Evolutionary conservation across 2,113 vertebrate genomes (phyloP), one percentile per base, ranked within the genome.

Genomic region (Scytalopus superciliaris): DNA sequence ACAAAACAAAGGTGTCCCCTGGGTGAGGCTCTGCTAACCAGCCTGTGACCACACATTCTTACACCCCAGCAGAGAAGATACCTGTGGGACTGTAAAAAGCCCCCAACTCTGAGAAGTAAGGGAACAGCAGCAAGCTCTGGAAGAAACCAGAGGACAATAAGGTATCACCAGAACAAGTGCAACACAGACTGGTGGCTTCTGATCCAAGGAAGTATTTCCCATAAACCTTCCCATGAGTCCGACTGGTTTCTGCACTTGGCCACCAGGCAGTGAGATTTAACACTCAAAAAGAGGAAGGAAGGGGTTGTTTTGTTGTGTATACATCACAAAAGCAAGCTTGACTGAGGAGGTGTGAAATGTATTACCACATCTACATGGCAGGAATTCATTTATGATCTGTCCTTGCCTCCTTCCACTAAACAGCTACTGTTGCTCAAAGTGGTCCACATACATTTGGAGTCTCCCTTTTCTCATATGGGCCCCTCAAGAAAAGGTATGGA

Each of bases 41-140:
- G 28, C 8, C 27, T 39, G n/a, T 31, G 31, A 45, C 21, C 9
- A 23, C 30, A 37, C 19, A 5, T 0, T 1, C 5, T 13, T 19
- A 25, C 14, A 16, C 57, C 14, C 35, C 30, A 37, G 19, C 23
- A 30, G 8, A 76, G 63, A 47, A 80, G 31, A 30, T 24, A 67
- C 7, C 16, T 64, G 55, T 55, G 28, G 30, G 24, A 56, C 40
- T 78, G 30, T 15, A 60, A 60, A 73, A 85, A 91, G 12, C 21
- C 24, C 53, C 49, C 3, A 17, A 55, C 49, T 83, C 70, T 78
- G 60, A 67, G 30, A 70, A 84, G 45, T 37, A 50, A 69, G 16
- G 16, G 6, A 31, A 60, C 7, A 37, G 28, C 25, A 59, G 7
- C 62, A 63, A 73, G 2, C 25, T 22, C 42, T 88, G 42, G 31